A percentile compares a stretch with the other conserved stretches of the same genome.
phyloP scores from a whole-genome alignment of 2,888 invertebrate species.

The Mactromeris polynyma region DNA sequence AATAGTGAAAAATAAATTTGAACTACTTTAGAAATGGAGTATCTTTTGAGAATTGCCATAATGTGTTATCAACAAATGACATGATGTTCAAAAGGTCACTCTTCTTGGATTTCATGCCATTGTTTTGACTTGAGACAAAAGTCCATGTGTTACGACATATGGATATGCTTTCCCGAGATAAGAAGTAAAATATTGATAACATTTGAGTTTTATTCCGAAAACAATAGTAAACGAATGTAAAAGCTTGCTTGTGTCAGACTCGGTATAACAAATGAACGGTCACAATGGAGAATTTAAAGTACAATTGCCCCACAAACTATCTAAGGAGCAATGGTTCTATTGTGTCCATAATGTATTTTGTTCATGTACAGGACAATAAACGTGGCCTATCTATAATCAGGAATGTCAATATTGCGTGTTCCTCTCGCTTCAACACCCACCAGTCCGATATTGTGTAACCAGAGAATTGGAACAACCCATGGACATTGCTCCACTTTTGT shows the following conservation, averaged over 20 bases:
- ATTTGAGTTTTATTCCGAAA: not conserved
- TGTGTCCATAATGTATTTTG: slow-evolving; percentile 1
- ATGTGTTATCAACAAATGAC: not conserved
- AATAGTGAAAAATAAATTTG: no score
- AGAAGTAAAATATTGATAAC: not conserved
- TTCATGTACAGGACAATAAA: not conserved
- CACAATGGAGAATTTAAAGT: not conserved
- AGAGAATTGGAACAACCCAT: slow-evolving; percentile 1
- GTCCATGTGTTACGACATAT: not conserved
- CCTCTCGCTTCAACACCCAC: slow-evolving; percentile 11
- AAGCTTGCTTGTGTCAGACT: not conserved
- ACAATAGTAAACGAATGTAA: not conserved
- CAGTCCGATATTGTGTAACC: not conserved
- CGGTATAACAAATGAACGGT: not conserved
- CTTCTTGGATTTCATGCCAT: not conserved
- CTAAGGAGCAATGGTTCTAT: not conserved
- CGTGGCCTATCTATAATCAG: not conserved
- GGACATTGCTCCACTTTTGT: not conserved
- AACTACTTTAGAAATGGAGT: no score
- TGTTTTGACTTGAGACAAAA: not conserved
- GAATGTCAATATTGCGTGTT: not conserved
- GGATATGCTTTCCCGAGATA: not conserved
- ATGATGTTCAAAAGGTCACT: not conserved
- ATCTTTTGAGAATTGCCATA: not conserved
- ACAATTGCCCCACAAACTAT: not conserved